Evolutionary conservation across 2,888 invertebrate species (phyloP).

Genomic region (Augiades crinisus): DNA sequence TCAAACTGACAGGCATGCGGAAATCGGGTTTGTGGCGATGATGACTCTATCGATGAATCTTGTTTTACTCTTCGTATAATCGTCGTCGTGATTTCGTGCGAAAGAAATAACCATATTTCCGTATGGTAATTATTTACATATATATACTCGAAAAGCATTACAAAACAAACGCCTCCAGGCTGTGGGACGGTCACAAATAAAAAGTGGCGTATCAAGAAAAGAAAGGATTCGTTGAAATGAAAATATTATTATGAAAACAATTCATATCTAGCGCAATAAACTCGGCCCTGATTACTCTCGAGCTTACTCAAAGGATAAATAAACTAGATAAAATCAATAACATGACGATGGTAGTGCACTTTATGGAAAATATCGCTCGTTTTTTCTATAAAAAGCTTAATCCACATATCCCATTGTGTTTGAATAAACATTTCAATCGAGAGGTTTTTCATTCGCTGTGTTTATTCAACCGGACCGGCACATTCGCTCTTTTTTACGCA

Average conservation of each 20-base stretch:
- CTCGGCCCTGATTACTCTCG: constrained; percentile 6
- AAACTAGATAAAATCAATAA: constrained; percentile 12
- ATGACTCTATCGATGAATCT: no score
- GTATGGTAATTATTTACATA: no score
- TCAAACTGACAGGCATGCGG: no score
- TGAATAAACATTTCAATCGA: constrained; percentile 71
- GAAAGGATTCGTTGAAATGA: neutral
- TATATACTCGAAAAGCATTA: no score
- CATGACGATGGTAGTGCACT: constrained; percentile 18
- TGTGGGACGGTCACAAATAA: no score
- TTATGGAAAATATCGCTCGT: constrained; percentile 29
- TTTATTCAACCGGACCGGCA: constrained; percentile 58
- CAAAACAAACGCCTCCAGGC: no score
- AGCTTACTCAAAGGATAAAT: constrained; percentile 6
- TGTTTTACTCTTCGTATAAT: no score
- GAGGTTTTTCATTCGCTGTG: constrained; percentile 62
- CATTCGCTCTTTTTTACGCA: constrained; percentile 70
- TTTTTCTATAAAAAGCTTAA: constrained; percentile 46
- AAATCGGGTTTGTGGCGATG: no score
- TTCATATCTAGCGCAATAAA: constrained; percentile 18
- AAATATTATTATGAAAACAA: neutral
- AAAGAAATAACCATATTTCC: no score
- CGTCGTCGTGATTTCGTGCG: no score
- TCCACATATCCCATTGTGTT: constrained; percentile 63
- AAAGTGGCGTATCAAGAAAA: no score